Evolutionary conservation across 2,113 vertebrate species (phyloP).

Genomic region (Otis tarda): DNA sequence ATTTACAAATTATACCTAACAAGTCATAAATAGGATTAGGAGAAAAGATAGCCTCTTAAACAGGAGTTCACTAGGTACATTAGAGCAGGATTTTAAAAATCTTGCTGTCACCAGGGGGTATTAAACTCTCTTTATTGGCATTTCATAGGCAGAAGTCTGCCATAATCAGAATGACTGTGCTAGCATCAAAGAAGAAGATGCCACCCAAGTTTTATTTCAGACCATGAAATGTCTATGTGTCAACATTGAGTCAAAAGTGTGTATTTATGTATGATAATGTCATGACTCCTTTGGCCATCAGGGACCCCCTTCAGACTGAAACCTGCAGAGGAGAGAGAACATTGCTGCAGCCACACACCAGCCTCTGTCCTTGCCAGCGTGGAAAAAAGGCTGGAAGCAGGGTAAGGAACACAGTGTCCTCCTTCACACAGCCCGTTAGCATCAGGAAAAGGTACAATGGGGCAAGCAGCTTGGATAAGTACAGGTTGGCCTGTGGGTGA

Average conservation of each 20-base stretch:
- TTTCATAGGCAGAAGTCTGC: not conserved
- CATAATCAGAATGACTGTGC: not conserved
- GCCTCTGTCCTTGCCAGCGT: not conserved
- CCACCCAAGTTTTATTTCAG: not conserved
- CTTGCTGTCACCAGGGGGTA: not conserved
- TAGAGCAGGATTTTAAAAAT: not conserved
- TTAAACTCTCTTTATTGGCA: not conserved
- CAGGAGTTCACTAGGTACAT: not conserved
- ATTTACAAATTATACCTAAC: constrained; percentile 1
- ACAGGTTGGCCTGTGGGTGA: not conserved
- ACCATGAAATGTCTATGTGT: not conserved
- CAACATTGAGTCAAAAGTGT: not conserved
- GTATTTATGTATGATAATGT: not conserved
- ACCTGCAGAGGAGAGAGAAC: not conserved
- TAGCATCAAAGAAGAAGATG: not conserved
- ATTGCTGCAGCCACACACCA: not conserved
- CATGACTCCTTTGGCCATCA: not conserved
- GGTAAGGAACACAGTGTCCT: not conserved
- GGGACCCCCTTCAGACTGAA: not conserved
- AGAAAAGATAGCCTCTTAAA: not conserved
- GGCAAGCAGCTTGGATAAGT: not conserved
- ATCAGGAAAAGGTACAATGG: not conserved
- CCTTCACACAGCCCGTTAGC: not conserved
- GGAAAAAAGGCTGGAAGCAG: not conserved
- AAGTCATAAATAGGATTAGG: constrained; percentile 1